phyloP scores from a whole-genome alignment of 2,888 invertebrate genomes.

The Onchidella celtica region DNA sequence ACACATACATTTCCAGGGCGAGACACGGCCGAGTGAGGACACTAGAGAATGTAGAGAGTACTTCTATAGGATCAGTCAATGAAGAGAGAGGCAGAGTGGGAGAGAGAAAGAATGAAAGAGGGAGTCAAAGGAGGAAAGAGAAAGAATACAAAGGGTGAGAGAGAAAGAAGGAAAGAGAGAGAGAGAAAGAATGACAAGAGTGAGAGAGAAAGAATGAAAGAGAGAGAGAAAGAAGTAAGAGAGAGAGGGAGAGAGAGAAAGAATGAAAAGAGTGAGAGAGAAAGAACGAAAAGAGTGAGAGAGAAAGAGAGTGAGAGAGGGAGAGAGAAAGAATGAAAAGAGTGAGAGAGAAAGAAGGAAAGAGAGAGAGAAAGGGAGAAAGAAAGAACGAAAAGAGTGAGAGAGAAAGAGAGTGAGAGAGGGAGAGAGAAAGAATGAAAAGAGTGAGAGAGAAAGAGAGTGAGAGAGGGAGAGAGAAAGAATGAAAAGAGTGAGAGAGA shows the following conservation, averaged over 20 bases:
- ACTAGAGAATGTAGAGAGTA: no score
- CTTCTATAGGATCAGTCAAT: no score
- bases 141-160: conserved; percentile 8
- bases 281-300: conserved; percentile 15
- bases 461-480: not conserved
- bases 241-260: not conserved
- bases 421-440: not conserved
- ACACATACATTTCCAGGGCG: no score
- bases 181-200: not conserved
- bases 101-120: conserved; percentile 24
- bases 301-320: conserved; percentile 9
- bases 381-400: not conserved
- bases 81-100: not conserved
- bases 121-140: not conserved
- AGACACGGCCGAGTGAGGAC: no score
- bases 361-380: conserved; percentile 11
- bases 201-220: not conserved
- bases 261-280: not conserved
- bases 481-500: not conserved
- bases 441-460: not conserved
- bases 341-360: conserved; percentile 23
- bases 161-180: conserved; percentile 4
- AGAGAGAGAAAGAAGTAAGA: not conserved
- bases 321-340: conserved; percentile 13
- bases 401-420: not conserved